Conservation (phyloP, 2,797 vertebrate genomes). For the Clarias fuscus region DNA sequence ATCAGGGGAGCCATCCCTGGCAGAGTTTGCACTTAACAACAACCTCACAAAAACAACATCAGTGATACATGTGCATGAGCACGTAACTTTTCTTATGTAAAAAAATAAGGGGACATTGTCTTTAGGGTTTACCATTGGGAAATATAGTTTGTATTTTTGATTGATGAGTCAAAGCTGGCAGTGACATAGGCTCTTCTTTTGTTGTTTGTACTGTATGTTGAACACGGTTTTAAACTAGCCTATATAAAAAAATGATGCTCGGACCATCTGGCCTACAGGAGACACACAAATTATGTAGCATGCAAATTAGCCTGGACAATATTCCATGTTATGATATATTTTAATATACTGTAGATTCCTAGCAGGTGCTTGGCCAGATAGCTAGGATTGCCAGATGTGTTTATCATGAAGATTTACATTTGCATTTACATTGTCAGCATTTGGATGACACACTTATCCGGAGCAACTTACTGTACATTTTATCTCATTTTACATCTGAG, state of each 20-base stretch:
- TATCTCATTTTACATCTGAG: too few relatives aligned
- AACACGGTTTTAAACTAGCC: neutral
- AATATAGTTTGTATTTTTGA: conserved; percentile 1
- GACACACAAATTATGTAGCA: neutral
- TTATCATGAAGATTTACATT: neutral
- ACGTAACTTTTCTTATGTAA: neutral
- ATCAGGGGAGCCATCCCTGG: neutral
- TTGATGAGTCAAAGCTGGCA: neutral
- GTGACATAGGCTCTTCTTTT: neutral
- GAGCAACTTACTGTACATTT: too few relatives aligned
- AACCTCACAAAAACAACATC: neutral
- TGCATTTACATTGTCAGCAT: too few relatives aligned
- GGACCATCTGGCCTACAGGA: neutral
- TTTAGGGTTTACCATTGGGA: neutral
- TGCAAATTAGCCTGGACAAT: neutral
- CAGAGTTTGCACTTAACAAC: neutral
- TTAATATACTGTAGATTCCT: neutral
- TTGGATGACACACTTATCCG: too few relatives aligned
- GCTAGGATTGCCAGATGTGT: neutral
- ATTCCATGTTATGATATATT: neutral
- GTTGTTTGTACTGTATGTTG: neutral
- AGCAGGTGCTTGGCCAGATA: neutral
- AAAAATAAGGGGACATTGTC: neutral
- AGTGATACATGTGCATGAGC: neutral
- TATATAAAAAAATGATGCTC: neutral